A percentile compares a stretch with the other conserved stretches of the same genome.
Conservation (phyloP, 2,113 vertebrate species). For the Eublepharis macularius region DNA sequence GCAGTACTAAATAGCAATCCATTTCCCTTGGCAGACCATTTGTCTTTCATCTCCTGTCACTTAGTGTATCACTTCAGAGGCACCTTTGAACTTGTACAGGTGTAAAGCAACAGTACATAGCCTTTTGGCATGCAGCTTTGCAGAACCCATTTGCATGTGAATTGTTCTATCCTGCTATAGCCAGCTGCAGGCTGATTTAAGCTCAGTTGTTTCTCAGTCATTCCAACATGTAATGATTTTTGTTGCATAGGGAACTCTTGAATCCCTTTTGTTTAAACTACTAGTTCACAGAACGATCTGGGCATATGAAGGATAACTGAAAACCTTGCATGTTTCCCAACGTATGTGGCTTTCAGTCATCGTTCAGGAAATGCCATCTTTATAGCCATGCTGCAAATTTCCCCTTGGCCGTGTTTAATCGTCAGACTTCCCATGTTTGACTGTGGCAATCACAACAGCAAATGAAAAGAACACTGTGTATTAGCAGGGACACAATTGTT, state of each 20-base stretch:
- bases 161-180: background rate
- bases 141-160: accelerated
- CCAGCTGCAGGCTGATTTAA: background rate
- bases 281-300: too few species aligned
- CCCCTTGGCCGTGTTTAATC: too few species aligned
- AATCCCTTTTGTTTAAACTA: background rate
- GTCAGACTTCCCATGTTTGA: too few species aligned
- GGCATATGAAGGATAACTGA: background rate
- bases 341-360: background rate
- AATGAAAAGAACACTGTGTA: too few species aligned
- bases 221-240: background rate
- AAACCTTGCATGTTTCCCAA: too few species aligned
- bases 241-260: too few species aligned
- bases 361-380: background rate
- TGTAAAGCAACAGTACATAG: background rate
- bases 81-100: background rate
- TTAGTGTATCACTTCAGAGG: background rate
- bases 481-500: too few species aligned
- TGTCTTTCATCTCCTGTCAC: background rate
- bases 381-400: background rate
- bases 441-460: too few species aligned
- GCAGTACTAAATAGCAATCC: background rate
- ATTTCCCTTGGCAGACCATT: background rate
- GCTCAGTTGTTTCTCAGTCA: background rate
- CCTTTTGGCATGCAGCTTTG: accelerated